Percentiles rank a stretch among this genome's conserved stretches.
Conservation (phyloP, 1,140 invertebrate species). For the Polyergus mexicanus region DNA sequence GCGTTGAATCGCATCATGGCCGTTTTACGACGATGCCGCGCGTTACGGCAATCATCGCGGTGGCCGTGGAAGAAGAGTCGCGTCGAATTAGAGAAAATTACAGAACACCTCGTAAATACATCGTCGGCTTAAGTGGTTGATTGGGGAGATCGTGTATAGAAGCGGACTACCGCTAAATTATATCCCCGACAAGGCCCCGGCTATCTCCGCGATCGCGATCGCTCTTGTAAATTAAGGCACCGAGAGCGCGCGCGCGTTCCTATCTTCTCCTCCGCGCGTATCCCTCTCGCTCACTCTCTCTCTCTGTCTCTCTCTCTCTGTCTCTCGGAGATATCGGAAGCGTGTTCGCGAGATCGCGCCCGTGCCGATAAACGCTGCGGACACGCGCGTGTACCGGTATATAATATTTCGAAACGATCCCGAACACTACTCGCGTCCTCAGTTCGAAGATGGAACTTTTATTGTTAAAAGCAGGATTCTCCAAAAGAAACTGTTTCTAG, state of each 20-base stretch:
- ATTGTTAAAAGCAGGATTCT: background rate
- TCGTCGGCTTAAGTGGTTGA: constrained; percentile 69
- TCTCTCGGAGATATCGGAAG: constrained; percentile 41
- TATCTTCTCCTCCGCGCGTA: constrained; percentile 40
- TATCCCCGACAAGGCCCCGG: constrained; percentile 79
- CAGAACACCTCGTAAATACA: constrained; percentile 86
- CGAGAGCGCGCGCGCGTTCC: constrained; percentile 61
- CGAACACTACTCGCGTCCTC: background rate
- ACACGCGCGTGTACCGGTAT: background rate
- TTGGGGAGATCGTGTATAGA: constrained; percentile 81
- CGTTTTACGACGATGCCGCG: constrained; percentile 33
- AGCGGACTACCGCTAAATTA: constrained; percentile 86
- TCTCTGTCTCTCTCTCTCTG: too few relatives aligned
- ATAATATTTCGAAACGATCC: background rate
- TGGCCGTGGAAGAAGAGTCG: constrained; percentile 70
- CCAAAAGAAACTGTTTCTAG: background rate
- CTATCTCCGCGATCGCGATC: constrained; percentile 82
- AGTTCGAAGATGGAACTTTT: background rate
- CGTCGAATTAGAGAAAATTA: constrained; percentile 85
- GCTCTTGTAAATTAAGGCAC: constrained; percentile 82
- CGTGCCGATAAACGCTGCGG: constrained; percentile 1
- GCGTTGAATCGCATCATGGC: background rate
- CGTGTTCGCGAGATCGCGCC: constrained; percentile 31
- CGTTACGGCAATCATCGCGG: constrained; percentile 63
- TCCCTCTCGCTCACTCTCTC: background rate